Evolutionary conservation across 2,113 vertebrate genomes (phyloP).

Genomic region (Myiopsitta monachus): DNA sequence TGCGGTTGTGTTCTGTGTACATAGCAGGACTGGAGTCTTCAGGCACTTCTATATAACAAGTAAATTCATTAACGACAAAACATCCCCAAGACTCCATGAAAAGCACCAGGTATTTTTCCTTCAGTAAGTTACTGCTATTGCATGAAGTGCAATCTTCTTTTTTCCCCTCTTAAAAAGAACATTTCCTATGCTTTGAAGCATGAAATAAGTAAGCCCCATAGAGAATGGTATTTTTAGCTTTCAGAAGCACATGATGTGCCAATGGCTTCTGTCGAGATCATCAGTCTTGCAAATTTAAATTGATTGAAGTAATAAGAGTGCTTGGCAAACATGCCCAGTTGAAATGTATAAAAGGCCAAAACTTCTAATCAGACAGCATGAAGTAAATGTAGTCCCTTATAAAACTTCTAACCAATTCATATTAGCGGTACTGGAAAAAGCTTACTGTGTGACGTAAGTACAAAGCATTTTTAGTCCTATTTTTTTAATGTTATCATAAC

Average conservation of each 20-base stretch:
- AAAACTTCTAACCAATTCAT: not conserved
- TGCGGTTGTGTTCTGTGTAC: accelerated
- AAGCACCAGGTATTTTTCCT: not conserved
- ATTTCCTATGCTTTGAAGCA: slow-evolving; percentile 55
- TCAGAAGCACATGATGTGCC: slow-evolving; percentile 43
- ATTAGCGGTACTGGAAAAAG: not conserved
- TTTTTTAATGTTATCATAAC: slow-evolving; percentile 10
- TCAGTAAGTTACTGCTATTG: not conserved
- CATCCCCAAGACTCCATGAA: not conserved
- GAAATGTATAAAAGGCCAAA: not conserved
- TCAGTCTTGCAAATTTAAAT: slow-evolving; percentile 71
- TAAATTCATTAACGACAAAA: not conserved
- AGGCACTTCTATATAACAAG: not conserved
- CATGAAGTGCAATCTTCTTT: not conserved
- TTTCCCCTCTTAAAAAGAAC: not conserved
- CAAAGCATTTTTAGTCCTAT: not conserved
- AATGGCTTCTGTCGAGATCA: slow-evolving; percentile 53
- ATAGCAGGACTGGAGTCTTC: not conserved
- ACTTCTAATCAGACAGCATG: slow-evolving; percentile 20
- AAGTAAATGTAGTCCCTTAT: not conserved
- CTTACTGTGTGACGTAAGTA: not conserved
- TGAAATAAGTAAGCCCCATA: slow-evolving; percentile 50
- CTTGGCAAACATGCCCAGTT: slow-evolving; percentile 43
- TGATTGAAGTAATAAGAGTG: slow-evolving; percentile 61
- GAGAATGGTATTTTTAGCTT: slow-evolving; percentile 63